A percentile compares a stretch with the other conserved stretches of the same genome.
Evolutionary conservation across 2,113 vertebrate genomes (phyloP).

Genomic region (Halcyon senegalensis): DNA sequence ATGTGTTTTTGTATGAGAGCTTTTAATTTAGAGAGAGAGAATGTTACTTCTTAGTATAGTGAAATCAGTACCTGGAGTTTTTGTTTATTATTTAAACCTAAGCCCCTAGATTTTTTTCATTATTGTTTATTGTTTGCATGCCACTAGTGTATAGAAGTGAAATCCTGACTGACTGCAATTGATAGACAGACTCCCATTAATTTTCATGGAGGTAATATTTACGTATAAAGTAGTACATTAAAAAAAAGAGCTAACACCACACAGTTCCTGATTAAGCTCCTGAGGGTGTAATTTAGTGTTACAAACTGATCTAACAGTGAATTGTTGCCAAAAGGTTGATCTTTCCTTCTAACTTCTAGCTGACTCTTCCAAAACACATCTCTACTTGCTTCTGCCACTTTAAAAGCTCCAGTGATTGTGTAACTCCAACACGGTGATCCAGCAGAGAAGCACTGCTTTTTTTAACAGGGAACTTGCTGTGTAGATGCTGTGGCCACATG

Average conservation of each 20-base stretch:
- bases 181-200: not conserved
- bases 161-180: not conserved
- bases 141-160: not conserved
- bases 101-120: not conserved
- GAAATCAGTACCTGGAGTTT: not conserved
- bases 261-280: not conserved
- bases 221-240: not conserved
- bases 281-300: not conserved
- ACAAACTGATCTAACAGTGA: not conserved
- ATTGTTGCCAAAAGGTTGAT: not conserved
- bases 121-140: not conserved
- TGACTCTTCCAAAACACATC: not conserved
- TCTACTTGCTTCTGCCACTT: not conserved
- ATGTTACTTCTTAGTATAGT: not conserved
- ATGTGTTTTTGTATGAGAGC: not conserved
- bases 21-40: not conserved
- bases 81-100: not conserved
- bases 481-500: accelerated
- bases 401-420: not conserved
- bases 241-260: not conserved
- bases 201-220: not conserved
- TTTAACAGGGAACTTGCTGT: not conserved
- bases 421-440: not conserved
- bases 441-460: not conserved
- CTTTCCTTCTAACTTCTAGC: not conserved